Base-by-base conservation (phyloP, 2,113 vertebrate species). In the Osmerus mordax region DNA sequence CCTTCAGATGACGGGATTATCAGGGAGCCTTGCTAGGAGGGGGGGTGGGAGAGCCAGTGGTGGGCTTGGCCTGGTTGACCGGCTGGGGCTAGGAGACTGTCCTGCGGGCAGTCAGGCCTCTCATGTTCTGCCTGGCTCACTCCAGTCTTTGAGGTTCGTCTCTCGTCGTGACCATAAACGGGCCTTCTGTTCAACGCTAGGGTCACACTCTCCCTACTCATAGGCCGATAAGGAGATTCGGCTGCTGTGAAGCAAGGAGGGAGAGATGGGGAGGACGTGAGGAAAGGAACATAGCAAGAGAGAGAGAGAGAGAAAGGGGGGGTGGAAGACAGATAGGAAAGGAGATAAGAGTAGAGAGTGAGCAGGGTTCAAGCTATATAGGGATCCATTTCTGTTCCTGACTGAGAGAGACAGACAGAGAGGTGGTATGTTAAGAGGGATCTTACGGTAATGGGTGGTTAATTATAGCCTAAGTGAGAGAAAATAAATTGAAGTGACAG, bases 91-190 rank as follows among this genome's bases (percentile, higher is more conserved):
- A 14, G 19, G 55, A 60, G 71, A 63, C 70, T 73, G 78, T 70
- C 55, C 12, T 55, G 62, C 29, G 19, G 51, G 73, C 52, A 7
- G 55, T 70, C 56, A 55, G 9, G 58, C 75, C 67, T 66, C 58
- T 72, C 66, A 64, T 19, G 28, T 71, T 84, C 71, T 73, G 66
- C 61, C 72, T 52, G 47, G 70, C 47, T 74, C 56, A 21, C 69
- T 70, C 71, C 58, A 16, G 52, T 76, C 81, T 83, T 74, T 51
- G 65, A 74, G 32, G 59, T 75, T 83, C 72, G 41, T 47, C 41
- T 36, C 32, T 47, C 41, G 41, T 67, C 80, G 78, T 85, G 84
- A 89, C 80, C 88, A 87, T 87, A 89, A 86, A 88, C 36, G 81
- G 89, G 21, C 16, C 15, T 69, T 71, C 65, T 77, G 58, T 74